These are phyloP conservation scores for Sciaenops ocellatus DNA, from an alignment of 2,797 vertebrate species.

Conservation along the genomic window DNA sequence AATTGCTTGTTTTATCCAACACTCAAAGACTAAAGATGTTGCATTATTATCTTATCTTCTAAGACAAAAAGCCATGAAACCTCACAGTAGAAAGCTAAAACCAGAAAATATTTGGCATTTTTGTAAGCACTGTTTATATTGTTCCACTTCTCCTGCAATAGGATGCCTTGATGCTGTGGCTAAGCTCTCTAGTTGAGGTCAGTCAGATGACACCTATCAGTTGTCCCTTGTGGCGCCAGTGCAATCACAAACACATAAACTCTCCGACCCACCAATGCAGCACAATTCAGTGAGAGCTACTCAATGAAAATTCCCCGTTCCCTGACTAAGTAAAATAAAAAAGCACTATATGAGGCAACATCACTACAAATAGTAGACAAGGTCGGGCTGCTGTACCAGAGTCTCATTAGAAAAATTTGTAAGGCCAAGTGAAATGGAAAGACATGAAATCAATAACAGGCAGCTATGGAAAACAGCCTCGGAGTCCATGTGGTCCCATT, in stretches of 20 bases:
- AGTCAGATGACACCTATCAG: slow-evolving; percentile 36
- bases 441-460: slow-evolving; percentile 48
- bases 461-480: slow-evolving; percentile 15
- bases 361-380: background rate
- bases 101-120: background rate
- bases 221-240: slow-evolving; percentile 24
- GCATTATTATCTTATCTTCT: too few species aligned
- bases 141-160: background rate
- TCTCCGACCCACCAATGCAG: background rate
- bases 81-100: background rate
- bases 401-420: slow-evolving; percentile 52
- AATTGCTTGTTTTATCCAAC: background rate
- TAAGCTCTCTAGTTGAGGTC: slow-evolving; percentile 11
- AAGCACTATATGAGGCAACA: slow-evolving; percentile 21
- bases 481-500: background rate
- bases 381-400: slow-evolving; percentile 17
- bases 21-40: background rate
- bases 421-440: slow-evolving; percentile 16
- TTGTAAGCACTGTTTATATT: background rate
- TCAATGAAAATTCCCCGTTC: slow-evolving; percentile 1
- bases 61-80: background rate
- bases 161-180: background rate
- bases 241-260: slow-evolving; percentile 16
- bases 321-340: background rate
- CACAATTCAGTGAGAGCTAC: background rate